Percentiles rank a stretch among this genome's conserved stretches.
Conservation (phyloP, 2,888 invertebrate species). For the Apodemia duryi region DNA sequence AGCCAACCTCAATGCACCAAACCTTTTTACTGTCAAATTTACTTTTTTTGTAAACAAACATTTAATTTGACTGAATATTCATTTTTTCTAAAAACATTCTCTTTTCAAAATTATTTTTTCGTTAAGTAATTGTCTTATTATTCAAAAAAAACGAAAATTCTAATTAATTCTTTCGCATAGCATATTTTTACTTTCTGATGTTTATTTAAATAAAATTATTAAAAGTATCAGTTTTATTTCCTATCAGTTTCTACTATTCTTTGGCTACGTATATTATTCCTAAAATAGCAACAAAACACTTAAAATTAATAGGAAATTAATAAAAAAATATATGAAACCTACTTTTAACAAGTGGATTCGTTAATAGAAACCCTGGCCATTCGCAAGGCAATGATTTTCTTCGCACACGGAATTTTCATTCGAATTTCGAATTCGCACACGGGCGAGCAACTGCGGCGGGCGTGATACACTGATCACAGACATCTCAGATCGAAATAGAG, state of each 20-base stretch:
- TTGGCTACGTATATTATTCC: background rate
- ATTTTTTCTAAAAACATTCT: too few species aligned
- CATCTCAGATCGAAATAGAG: slow-evolving; percentile 46
- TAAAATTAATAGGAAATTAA: slow-evolving; percentile 11
- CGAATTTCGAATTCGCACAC: slow-evolving; percentile 43
- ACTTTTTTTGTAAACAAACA: slow-evolving; percentile 10
- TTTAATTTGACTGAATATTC: too few species aligned
- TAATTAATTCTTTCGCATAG: too few species aligned
- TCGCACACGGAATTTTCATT: slow-evolving; percentile 33
- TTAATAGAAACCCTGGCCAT: slow-evolving; percentile 30
- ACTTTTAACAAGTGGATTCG: slow-evolving; percentile 24
- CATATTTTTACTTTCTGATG: too few species aligned
- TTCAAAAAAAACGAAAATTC: too few species aligned
- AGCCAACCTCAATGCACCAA: slow-evolving; percentile 34
- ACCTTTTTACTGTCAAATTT: slow-evolving; percentile 29
- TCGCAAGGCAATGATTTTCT: slow-evolving; percentile 27
- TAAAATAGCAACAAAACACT: slow-evolving; percentile 15
- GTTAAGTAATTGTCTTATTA: too few species aligned
- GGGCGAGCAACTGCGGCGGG: slow-evolving; percentile 51
- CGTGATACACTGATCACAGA: slow-evolving; percentile 57
- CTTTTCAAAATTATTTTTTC: too few species aligned
- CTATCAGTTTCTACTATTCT: background rate
- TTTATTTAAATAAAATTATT: too few species aligned
- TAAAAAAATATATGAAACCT: slow-evolving; percentile 22
- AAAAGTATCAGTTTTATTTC: background rate